Evolutionary conservation across 2,113 vertebrate species (phyloP), one percentile per base, ranked within the genome.

Genomic region (Chionodraco myersi): DNA sequence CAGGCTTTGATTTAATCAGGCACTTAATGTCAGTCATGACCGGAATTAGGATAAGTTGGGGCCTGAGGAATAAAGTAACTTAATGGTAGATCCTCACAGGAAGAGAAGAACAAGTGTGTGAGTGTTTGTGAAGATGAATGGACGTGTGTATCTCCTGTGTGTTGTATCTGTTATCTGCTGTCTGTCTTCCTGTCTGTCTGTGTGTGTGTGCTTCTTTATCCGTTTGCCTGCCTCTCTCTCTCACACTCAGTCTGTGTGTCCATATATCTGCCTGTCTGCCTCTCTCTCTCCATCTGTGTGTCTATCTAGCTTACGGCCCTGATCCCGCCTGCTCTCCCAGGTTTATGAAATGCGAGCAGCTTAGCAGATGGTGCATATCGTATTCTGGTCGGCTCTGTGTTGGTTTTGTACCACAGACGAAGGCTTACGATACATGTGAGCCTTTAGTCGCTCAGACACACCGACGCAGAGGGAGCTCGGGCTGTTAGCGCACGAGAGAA

Each of bases 351-450:
- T 83, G 87, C 75, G 88, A 91, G 90, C 91, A 89, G 91, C 90
- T 92, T 91, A 93, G 91, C 90, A 94, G 93, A 93, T 93, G 92
- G 89, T 91, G 85, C 91, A 90, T 92, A 91, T 91, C 86, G 88
- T 90, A 93, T 92, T 93, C 90, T 88, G 89, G 78, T 91, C 76
- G 80, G 90, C 91, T 88, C 92, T 77, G 74, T 80, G 86, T 83
- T 84, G 89, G 88, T 92, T 93, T 92, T 90, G 90, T 89, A 90
- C 84, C 89, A 85, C 91, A 92, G 89, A 92, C 79, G 88, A 85
- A 83, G 88, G 89, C 92, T 93, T 91, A 89, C 74, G 72, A 86
- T 86, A 87, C 90, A 92, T 83, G 90, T 89, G 92, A 92, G 92
- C 85, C 85, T 88, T 91, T 90, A 92, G 88, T 92, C 77, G 65